Conservation (phyloP, 2,797 vertebrate species). For the Squalus acanthias region DNA sequence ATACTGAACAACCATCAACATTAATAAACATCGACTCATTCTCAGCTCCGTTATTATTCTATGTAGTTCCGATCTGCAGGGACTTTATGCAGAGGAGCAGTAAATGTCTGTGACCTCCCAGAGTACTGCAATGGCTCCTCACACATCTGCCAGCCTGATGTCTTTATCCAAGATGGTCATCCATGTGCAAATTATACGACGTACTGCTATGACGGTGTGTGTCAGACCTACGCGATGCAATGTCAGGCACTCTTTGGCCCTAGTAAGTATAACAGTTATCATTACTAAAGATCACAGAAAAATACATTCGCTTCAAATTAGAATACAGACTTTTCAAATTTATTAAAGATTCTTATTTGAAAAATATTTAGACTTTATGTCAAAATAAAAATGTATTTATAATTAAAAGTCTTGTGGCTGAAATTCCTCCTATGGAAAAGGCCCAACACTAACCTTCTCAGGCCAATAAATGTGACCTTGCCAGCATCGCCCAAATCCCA, state of each 20-base stretch:
- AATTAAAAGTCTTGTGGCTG: neutral
- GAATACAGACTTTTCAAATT: neutral
- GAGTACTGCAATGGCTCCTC: conserved; percentile 70
- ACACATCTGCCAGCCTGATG: conserved; percentile 65
- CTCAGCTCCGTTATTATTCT: neutral
- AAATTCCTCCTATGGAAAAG: neutral
- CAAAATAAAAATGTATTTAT: neutral
- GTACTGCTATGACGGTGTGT: conserved; percentile 79
- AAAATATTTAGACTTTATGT: neutral
- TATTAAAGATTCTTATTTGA: neutral
- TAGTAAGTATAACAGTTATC: conserved; percentile 51
- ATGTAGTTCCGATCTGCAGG: conserved; percentile 68
- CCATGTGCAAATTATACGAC: conserved; percentile 58
- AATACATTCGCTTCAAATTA: neutral
- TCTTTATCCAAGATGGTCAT: conserved; percentile 71
- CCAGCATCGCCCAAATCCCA: neutral
- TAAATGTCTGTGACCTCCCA: conserved; percentile 69
- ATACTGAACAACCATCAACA: neutral
- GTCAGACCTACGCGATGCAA: conserved; percentile 71
- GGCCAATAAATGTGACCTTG: neutral
- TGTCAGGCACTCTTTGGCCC: conserved; percentile 67
- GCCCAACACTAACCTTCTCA: neutral
- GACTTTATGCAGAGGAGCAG: conserved; percentile 58
- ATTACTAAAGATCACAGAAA: neutral
- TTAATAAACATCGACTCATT: neutral